Evolutionary conservation across 2,888 invertebrate genomes (phyloP).

Genomic region (Thysanoteuthis rhombus): DNA sequence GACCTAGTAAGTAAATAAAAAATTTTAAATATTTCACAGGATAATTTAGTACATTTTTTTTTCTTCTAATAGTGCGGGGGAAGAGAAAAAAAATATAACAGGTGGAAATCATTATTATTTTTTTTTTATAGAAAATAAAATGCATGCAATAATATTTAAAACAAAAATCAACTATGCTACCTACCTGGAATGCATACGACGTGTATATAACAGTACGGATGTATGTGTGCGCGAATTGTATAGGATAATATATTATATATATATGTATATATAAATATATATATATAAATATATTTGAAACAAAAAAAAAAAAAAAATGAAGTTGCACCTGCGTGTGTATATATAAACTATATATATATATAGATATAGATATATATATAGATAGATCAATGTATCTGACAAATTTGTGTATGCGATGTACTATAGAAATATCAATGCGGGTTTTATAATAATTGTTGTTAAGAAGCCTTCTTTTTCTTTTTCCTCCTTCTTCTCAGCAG

Average conservation of each 20-base stretch:
- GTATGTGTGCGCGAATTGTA: background rate
- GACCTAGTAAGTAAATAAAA: too few relatives aligned
- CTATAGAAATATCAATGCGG: background rate
- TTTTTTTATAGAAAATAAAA: too few relatives aligned
- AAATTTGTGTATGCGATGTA: background rate
- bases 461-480: background rate
- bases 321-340: background rate
- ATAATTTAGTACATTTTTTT: too few relatives aligned
- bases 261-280: background rate
- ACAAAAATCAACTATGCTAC: background rate
- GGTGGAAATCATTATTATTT: too few relatives aligned
- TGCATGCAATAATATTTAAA: background rate
- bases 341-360: too few relatives aligned
- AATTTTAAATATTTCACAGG: too few relatives aligned
- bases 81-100: too few relatives aligned
- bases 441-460: background rate
- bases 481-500: background rate
- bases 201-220: background rate
- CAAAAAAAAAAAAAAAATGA: too few relatives aligned
- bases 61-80: too few relatives aligned
- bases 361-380: conserved; percentile 14
- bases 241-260: background rate
- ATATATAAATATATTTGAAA: background rate
- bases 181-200: background rate
- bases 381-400: background rate